Evolutionary conservation across 2,113 vertebrate species (phyloP).

Genomic region (Sinocyclocheilus rhinocerous): DNA sequence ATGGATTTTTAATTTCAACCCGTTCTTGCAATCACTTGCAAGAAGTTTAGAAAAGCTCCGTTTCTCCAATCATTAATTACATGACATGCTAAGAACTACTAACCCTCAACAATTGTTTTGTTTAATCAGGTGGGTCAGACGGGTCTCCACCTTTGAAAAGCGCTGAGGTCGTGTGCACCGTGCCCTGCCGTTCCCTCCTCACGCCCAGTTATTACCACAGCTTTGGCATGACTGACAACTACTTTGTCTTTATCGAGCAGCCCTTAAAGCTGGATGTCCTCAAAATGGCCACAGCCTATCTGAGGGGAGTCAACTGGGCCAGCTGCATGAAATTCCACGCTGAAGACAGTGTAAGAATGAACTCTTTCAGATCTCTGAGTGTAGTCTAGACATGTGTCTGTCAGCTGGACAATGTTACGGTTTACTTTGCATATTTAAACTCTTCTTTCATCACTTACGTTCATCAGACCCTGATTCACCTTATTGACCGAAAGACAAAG

Average conservation of each 20-base stretch:
- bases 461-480: conserved; percentile 87
- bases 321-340: conserved; percentile 83
- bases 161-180: conserved; percentile 80
- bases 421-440: neutral
- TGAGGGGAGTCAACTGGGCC: conserved; percentile 89
- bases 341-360: conserved; percentile 84
- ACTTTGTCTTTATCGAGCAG: conserved; percentile 90
- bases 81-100: neutral
- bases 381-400: rapidly evolving
- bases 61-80: neutral
- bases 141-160: conserved; percentile 75
- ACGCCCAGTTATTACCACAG: conserved; percentile 94
- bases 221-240: conserved; percentile 91
- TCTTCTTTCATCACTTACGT: neutral
- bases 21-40: no score
- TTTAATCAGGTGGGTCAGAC: conserved; percentile 60
- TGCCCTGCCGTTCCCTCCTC: conserved; percentile 84
- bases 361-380: neutral
- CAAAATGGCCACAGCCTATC: conserved; percentile 90
- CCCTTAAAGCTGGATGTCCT: conserved; percentile 90
- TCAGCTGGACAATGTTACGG: neutral
- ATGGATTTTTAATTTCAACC: no score
- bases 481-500: conserved; percentile 85
- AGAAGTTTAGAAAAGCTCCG: neutral
- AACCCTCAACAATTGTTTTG: neutral